A percentile compares a stretch with the other conserved stretches of the same genome.
Evolutionary conservation across 2,113 vertebrate species (phyloP).

Genomic region (Tychaedon coryphoeus): DNA sequence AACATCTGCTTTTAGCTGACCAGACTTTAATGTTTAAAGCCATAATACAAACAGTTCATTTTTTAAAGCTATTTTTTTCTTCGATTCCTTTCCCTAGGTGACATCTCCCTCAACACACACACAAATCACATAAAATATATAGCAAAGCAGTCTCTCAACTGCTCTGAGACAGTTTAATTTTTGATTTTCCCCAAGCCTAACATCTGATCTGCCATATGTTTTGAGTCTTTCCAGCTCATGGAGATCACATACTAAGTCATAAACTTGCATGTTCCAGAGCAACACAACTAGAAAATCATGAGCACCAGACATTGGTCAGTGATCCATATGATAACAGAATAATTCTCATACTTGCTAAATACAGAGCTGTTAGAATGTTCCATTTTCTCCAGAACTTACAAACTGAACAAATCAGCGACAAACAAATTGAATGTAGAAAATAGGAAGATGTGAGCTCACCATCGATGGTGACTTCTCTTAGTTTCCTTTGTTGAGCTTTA

Average conservation of each 20-base stretch:
- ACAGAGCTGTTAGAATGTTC: constrained; percentile 16
- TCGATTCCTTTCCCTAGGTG: constrained; percentile 58
- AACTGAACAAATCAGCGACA: neutral
- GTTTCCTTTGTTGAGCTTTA: neutral
- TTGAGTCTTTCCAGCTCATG: constrained; percentile 68
- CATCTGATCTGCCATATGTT: constrained; percentile 77
- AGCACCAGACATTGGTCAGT: constrained; percentile 56
- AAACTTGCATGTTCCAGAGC: constrained; percentile 58
- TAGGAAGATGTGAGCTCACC: neutral
- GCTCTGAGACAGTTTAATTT: constrained; percentile 76
- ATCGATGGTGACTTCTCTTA: rapidly evolving
- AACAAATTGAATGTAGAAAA: neutral
- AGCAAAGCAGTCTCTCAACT: constrained; percentile 69
- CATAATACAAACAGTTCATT: constrained; percentile 68
- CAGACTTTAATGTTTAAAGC: constrained; percentile 68
- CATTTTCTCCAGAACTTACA: constrained; percentile 9
- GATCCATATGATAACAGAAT: constrained; percentile 23
- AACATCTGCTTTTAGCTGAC: constrained; percentile 72
- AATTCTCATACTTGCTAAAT: constrained; percentile 16
- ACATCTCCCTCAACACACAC: constrained; percentile 60
- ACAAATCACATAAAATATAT: constrained; percentile 76
- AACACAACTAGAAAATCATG: constrained; percentile 52
- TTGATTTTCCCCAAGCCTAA: constrained; percentile 73
- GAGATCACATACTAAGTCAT: constrained; percentile 63
- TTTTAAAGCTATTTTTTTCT: constrained; percentile 66